Conservation (phyloP, 2,888 invertebrate species). For the Allophyes oxyacanthae region DNA sequence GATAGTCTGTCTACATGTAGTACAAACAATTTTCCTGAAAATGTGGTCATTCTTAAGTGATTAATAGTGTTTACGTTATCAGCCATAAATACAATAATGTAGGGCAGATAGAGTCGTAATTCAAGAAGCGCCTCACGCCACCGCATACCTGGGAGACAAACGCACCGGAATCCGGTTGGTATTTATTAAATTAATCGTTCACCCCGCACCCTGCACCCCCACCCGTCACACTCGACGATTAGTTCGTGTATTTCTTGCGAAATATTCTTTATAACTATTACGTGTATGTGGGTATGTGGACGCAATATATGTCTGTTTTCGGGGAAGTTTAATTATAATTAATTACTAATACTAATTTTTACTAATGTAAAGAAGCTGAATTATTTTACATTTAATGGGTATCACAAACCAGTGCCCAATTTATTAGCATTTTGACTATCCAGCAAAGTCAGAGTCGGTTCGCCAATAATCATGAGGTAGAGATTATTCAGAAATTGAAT, state of each 20-base stretch:
- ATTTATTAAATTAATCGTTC: constrained; percentile 85
- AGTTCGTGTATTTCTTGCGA: constrained; percentile 56
- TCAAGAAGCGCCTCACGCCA: constrained; percentile 72
- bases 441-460: constrained; percentile 18
- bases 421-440: not conserved
- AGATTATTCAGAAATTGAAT: not conserved
- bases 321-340: too few species aligned
- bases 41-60: constrained; percentile 35
- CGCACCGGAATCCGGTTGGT: constrained; percentile 82
- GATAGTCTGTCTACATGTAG: not conserved
- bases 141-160: constrained; percentile 80
- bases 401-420: too few species aligned
- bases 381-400: too few species aligned
- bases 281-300: constrained; percentile 3
- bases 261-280: constrained; percentile 50
- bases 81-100: constrained; percentile 52
- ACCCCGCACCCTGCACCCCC: constrained; percentile 56
- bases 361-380: too few species aligned
- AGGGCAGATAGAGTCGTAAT: constrained; percentile 67
- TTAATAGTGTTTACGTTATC: constrained; percentile 55
- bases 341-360: too few species aligned
- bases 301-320: not conserved
- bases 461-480: constrained; percentile 11
- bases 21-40: constrained; percentile 21
- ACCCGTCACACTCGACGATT: constrained; percentile 51